Evolutionary conservation across 2,888 invertebrate species (phyloP).

Genomic region (Entomobrya multifasciata): DNA sequence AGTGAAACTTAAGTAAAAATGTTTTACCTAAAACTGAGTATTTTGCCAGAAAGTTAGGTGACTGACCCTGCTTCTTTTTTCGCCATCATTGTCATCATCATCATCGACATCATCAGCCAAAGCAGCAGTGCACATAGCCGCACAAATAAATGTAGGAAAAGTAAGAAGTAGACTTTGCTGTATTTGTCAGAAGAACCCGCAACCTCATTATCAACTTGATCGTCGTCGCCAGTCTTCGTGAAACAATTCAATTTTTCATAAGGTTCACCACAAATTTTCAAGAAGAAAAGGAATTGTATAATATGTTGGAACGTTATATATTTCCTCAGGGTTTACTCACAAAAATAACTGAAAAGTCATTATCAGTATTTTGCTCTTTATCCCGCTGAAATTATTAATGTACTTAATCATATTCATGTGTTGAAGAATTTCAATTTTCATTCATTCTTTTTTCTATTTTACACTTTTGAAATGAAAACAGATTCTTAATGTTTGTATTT

Average conservation of each 20-base stretch:
- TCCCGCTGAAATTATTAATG: background rate
- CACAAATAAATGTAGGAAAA: background rate
- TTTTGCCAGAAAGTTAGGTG: constrained; percentile 64
- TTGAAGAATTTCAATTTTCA: too few species aligned
- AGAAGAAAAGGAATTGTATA: background rate
- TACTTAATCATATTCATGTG: too few species aligned
- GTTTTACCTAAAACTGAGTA: constrained; percentile 56
- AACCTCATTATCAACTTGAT: constrained; percentile 66
- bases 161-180: constrained; percentile 16
- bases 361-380: background rate
- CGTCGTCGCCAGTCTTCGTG: constrained; percentile 13
- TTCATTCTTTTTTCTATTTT: background rate
- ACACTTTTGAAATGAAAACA: background rate
- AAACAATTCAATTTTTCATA: constrained; percentile 69
- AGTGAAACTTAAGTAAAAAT: constrained; percentile 50
- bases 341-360: background rate
- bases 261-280: background rate
- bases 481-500: background rate
- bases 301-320: too few species aligned
- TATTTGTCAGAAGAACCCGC: constrained; percentile 44
- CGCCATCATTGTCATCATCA: constrained; percentile 55
- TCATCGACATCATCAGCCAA: background rate
- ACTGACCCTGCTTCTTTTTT: constrained; percentile 68
- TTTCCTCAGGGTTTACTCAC: too few species aligned
- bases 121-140: background rate